phyloP scores from a whole-genome alignment of 2,113 vertebrate species.

The Oncorhynchus nerka region DNA sequence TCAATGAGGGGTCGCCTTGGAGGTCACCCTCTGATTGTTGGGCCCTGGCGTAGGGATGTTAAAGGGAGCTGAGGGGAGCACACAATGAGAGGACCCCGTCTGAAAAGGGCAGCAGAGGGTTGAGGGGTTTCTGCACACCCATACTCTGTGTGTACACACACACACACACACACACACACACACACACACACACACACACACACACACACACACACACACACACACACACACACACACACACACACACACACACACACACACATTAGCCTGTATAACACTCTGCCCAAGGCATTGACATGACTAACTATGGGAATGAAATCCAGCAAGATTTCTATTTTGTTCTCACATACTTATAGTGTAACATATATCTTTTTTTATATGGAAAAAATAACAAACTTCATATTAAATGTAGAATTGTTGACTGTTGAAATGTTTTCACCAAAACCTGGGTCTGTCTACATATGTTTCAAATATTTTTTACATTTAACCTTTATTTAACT shows the following conservation, averaged over 20 bases:
- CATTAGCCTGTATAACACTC: neutral
- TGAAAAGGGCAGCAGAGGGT: conserved; percentile 14
- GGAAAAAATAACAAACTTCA: too few species aligned
- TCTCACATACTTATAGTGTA: neutral
- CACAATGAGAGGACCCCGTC: conserved; percentile 26
- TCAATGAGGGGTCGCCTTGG: conserved; percentile 85
- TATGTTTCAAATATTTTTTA: conserved; percentile 44
- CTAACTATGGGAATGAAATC: neutral
- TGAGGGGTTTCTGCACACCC: conserved; percentile 6
- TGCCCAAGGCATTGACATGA: neutral
- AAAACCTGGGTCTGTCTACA: conserved; percentile 33
- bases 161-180: neutral
- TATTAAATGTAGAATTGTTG: too few species aligned
- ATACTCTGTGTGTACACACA: neutral
- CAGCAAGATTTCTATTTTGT: neutral
- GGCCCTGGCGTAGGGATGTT: conserved; percentile 63
- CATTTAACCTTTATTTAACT: too few species aligned
- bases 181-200: conserved; percentile 9
- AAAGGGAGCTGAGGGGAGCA: conserved; percentile 38
- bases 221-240: conserved; percentile 12
- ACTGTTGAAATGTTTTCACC: conserved; percentile 14
- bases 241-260: neutral
- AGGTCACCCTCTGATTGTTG: conserved; percentile 83
- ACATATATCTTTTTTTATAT: neutral
- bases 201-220: conserved; percentile 8